A percentile compares a stretch with the other conserved stretches of the same genome.
phyloP scores from a whole-genome alignment of 2,797 vertebrate species.

The Spizella passerina region DNA sequence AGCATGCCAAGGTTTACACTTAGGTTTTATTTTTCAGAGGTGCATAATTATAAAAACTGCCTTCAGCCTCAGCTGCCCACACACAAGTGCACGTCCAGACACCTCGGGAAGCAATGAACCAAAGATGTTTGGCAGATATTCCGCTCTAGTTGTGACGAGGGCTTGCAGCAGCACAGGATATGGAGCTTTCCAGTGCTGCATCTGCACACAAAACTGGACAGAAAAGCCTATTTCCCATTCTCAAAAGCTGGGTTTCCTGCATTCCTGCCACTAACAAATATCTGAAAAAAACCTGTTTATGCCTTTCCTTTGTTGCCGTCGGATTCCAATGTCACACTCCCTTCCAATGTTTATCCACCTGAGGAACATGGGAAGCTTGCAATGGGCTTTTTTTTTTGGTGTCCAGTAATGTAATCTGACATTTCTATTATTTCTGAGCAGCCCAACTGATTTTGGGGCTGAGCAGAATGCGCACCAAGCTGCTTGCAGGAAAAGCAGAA shows the following conservation, averaged over 20 bases:
- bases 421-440: not conserved
- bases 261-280: not conserved
- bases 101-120: not conserved
- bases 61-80: not conserved
- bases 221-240: not conserved
- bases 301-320: not conserved
- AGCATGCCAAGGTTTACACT: not conserved
- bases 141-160: not conserved
- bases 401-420: not conserved
- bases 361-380: not conserved
- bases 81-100: not conserved
- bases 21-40: not conserved
- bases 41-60: constrained; percentile 5
- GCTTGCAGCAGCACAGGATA: not conserved
- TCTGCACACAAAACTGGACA: not conserved
- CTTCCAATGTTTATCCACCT: not conserved
- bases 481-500: not conserved
- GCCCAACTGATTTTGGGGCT: not conserved
- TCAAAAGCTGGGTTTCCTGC: not conserved
- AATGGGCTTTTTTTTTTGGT: rapidly evolving
- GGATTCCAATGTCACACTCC: not conserved
- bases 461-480: not conserved
- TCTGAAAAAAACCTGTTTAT: not conserved
- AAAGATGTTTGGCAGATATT: not conserved
- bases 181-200: not conserved